Evolutionary conservation across 1,140 invertebrate species (phyloP).

Genomic region (Tetragonula clypearis): DNA sequence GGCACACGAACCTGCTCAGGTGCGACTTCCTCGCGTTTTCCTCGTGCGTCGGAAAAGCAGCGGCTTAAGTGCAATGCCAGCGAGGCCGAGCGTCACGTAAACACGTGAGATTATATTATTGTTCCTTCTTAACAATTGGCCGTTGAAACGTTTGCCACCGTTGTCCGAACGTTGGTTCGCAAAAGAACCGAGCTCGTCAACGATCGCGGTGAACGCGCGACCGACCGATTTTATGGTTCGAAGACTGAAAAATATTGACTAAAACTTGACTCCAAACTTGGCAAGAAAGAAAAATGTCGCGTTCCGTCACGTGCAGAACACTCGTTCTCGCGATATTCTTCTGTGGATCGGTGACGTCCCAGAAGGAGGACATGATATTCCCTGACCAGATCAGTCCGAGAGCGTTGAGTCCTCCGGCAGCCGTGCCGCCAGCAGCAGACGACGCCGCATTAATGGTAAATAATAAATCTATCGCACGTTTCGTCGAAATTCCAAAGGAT

Average conservation of each 20-base stretch:
- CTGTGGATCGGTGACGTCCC: conserved; percentile 16
- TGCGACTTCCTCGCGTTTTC: conserved; percentile 32
- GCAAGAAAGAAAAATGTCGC: background rate
- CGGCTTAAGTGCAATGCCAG: background rate
- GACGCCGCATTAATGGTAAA: conserved; percentile 39
- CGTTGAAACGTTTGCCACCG: background rate
- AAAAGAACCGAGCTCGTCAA: background rate
- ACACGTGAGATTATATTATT: background rate
- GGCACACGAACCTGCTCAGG: conserved; percentile 46
- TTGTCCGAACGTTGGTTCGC: background rate
- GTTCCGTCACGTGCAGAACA: background rate
- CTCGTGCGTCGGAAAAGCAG: background rate
- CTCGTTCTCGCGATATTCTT: conserved; percentile 2
- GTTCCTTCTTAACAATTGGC: background rate
- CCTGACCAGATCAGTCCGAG: conserved; percentile 4
- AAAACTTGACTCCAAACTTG: background rate
- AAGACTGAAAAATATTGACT: too few relatives aligned
- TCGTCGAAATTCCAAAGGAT: background rate
- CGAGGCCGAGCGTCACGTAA: background rate
- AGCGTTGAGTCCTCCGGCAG: background rate
- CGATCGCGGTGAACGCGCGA: background rate
- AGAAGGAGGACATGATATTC: conserved; percentile 35
- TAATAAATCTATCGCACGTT: background rate
- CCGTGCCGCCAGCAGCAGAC: background rate
- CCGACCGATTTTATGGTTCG: background rate